These are phyloP conservation scores for Proisotoma minuta DNA, from an alignment of 2,888 invertebrate genomes.

Conservation along the genomic window DNA sequence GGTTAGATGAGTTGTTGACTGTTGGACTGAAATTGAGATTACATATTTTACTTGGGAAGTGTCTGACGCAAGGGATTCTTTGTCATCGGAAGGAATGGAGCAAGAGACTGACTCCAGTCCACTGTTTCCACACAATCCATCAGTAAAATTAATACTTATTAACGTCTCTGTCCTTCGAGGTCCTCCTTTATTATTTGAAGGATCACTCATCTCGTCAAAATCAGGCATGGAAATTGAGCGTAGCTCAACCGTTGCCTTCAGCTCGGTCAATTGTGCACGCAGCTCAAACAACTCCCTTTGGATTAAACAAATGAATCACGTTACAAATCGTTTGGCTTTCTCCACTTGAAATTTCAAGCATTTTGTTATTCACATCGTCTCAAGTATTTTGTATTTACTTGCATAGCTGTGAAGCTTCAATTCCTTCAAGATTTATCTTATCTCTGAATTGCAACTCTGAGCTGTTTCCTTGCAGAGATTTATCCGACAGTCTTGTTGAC, in stretches of 20 bases:
- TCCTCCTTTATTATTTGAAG: slow-evolving; percentile 35
- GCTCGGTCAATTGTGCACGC: slow-evolving; percentile 44
- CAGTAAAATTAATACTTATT: slow-evolving; percentile 44
- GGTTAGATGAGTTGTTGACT: no score
- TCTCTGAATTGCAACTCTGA: slow-evolving; percentile 48
- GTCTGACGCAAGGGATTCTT: slow-evolving; percentile 46
- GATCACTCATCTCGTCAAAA: slow-evolving; percentile 38
- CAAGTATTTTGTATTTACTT: slow-evolving; percentile 46
- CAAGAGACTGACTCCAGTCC: slow-evolving; percentile 41
- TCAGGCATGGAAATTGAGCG: slow-evolving; percentile 42
- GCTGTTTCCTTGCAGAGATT: slow-evolving; percentile 23
- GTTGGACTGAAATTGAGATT: no score
- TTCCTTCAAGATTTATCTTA: slow-evolving; percentile 48
- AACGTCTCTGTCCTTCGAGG: slow-evolving; percentile 43
- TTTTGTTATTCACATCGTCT: no score
- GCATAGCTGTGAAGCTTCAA: slow-evolving; percentile 49
- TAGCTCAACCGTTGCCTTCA: slow-evolving; percentile 45
- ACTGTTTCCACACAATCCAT: slow-evolving; percentile 20
- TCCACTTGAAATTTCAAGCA: no score
- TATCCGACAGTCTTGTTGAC: no score
- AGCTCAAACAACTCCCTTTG: slow-evolving; percentile 46
- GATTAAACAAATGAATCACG: no score
- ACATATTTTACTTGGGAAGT: slow-evolving; percentile 39
- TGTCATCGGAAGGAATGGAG: slow-evolving; percentile 47
- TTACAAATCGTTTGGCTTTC: no score